Evolutionary conservation across 2,113 vertebrate genomes (phyloP).

Genomic region (Pristiophorus japonicus): DNA sequence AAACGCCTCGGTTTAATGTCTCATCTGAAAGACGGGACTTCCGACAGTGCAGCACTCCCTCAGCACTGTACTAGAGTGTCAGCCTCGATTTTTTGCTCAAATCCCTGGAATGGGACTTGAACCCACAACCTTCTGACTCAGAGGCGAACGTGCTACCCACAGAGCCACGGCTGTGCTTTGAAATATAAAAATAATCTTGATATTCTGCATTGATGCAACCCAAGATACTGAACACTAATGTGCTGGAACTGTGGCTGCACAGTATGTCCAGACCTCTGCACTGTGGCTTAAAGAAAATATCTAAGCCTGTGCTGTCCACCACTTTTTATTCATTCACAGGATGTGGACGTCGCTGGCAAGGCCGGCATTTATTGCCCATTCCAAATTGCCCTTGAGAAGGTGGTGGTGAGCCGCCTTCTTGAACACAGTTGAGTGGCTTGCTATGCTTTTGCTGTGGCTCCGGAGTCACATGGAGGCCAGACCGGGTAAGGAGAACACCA

Average conservation of each 20-base stretch:
- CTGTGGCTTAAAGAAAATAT: not conserved
- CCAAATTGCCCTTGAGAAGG: too few relatives aligned
- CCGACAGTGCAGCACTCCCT: not conserved
- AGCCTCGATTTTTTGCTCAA: not conserved
- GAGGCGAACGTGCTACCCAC: not conserved
- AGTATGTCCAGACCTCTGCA: not conserved
- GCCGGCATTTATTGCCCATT: too few relatives aligned
- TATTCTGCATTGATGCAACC: too few relatives aligned
- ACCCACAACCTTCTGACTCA: not conserved
- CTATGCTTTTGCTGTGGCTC: too few relatives aligned
- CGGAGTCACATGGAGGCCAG: too few relatives aligned
- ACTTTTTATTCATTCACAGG: too few relatives aligned
- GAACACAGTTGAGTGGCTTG: too few relatives aligned
- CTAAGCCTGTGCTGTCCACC: not conserved
- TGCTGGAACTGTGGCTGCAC: not conserved
- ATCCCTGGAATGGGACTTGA: not conserved
- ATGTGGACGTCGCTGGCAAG: too few relatives aligned
- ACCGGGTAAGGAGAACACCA: too few relatives aligned
- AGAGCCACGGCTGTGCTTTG: not conserved
- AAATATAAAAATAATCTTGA: not conserved
- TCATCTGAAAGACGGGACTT: not conserved
- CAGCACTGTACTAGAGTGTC: not conserved
- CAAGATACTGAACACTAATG: not conserved
- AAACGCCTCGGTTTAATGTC: not conserved
- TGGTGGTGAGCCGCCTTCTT: too few relatives aligned